Evolutionary conservation across 2,797 vertebrate species (phyloP), one percentile per base, ranked within the genome.

Genomic region (Ciconia nigra): DNA sequence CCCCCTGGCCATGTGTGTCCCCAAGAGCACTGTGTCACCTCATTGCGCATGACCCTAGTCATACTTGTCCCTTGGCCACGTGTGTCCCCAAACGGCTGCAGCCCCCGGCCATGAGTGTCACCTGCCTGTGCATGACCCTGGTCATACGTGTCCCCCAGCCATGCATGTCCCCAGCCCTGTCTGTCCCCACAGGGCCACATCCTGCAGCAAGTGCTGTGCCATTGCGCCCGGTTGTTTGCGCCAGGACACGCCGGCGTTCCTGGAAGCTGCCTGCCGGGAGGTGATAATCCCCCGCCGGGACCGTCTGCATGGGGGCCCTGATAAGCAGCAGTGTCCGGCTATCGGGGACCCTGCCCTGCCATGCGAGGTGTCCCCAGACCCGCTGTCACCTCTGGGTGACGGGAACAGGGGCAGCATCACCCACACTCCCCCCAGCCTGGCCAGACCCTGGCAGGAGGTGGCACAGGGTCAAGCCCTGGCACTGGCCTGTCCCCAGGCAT

Each of bases 241-340:
- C 69, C 24, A 11, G 87, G 79, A 22, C 46, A 1, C 0, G 11
- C 37, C 2, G 9, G 39, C 3, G 2, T 97, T 97, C 96, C 91
- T 84, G 95, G 96, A 97, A 97, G 51, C 26, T 0, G 11, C 7
- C 85, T 97, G 96, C 13, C 8, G 58, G 58, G 83, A 44, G 47
- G 24, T 20, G 96, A 97, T 97, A 97, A 96, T 5, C 11, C 74
- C 81, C 49, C 0, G 1, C 24, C 0, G 0, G 67, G 54, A 5
- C 37, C 0, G 0, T 19, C 55, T n/a, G 62, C 2, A 0, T 0
- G 5, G 2, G 55, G 20, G 4, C 18, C 47, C 54, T 0, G 96
- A 97, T 97, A 97, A 95, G 61, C 83, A 82, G 86, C 80, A 83
- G 72, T 2, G 9, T 62, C 46, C 0, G 0, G 51, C 73, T 95